Evolutionary conservation across 2,888 invertebrate genomes (phyloP), one percentile per base, ranked within the genome.

Genomic region (Melanophora roralis): DNA sequence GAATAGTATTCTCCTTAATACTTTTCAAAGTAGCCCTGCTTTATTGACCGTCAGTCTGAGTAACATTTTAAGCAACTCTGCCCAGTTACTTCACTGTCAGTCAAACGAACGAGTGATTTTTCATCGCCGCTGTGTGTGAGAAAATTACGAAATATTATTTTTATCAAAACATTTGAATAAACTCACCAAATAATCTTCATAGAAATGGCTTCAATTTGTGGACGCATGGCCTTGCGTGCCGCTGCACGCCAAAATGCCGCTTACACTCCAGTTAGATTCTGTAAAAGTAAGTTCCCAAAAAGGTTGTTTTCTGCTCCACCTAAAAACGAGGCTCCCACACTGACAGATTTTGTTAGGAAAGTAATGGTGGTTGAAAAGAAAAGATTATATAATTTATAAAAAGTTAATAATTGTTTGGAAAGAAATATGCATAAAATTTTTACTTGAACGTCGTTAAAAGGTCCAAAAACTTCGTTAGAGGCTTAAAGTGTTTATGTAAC

Each of bases 121-220:
- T 83, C 83, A 82, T 79, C 82, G 82, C 81, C 78, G 82, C 82
- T 69, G 82, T 83, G 83, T 82, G 82, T 81, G 80, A n/a, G n/a
- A 79, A 83, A 84, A 81, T 84, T 83, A 82, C 80, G 81, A 82
- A 83, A 82, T 80, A 79, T 75, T 75, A 81, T 68, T 81, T 79
- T 73, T 75, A 64, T 55, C 49, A 64, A 74, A 76, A 69, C 64
- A 79, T 75, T 79, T 14, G 12, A 43, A 16, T 67, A 62, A 78
- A 57, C 62, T 73, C 77, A 64, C 47, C 49, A 79, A 51, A 73
- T 69, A 80, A 76, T 69, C 72, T 65, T 34, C 16, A 53, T 27
- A 72, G 92, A 92, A 93, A 95, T 95, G 95, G 94, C 95, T 91
- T 94, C 94, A 85, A 90, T 95, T 89, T 94, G 94, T 91, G 93